Conservation (phyloP, 1,140 invertebrate genomes). For the Zaprionus ghesquierei region DNA sequence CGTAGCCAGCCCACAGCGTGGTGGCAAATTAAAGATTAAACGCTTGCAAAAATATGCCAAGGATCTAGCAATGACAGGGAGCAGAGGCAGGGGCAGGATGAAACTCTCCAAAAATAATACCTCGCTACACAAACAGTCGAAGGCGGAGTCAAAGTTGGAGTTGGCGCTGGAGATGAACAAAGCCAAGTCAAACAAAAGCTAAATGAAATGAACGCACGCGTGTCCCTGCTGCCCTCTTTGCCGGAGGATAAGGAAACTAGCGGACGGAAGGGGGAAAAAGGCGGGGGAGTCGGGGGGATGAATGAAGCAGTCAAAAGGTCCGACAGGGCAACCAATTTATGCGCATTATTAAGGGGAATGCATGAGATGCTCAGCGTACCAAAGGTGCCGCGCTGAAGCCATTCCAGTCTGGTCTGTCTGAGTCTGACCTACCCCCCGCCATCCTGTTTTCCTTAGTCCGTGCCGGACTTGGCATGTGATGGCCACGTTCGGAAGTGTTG, state of each 20-base stretch:
- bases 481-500: conserved; percentile 59
- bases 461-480: neutral
- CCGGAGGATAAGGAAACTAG: neutral
- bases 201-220: conserved; percentile 71
- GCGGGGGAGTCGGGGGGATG: neutral
- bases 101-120: conserved; percentile 55
- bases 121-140: conserved; percentile 49
- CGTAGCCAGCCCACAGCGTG: conserved; percentile 27
- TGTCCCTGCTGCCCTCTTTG: conserved; percentile 7
- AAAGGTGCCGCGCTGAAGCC: conserved; percentile 13
- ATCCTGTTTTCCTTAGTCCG: neutral
- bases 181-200: conserved; percentile 70
- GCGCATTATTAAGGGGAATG: conserved; percentile 76
- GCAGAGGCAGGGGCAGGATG: neutral
- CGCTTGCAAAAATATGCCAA: conserved; percentile 70
- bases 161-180: neutral
- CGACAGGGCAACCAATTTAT: conserved; percentile 64
- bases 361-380: conserved; percentile 64
- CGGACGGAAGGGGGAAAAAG: neutral
- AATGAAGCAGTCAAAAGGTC: conserved; percentile 77
- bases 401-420: neutral
- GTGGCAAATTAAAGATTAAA: conserved; percentile 78
- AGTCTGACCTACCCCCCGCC: neutral
- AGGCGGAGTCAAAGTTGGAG: neutral
- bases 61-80: conserved; percentile 36